phyloP scores from a whole-genome alignment of 2,888 invertebrate species.

The Lutraria lutraria region DNA sequence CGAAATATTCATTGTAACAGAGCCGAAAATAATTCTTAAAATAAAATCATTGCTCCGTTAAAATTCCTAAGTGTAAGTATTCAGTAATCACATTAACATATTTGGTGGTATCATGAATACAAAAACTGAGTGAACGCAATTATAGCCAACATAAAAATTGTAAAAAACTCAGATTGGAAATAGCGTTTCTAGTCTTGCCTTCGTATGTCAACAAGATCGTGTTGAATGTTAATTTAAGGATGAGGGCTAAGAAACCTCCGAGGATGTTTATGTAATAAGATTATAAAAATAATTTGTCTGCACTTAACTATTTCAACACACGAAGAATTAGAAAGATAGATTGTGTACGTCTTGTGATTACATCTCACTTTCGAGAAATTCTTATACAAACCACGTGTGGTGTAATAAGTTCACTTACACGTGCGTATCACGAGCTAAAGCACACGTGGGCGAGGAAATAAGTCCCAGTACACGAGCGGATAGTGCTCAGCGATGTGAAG shows the following conservation, averaged over 20 bases:
- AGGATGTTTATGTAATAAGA: constrained; percentile 67
- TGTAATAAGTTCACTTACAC: neutral
- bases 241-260: constrained; percentile 33
- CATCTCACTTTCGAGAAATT: constrained; percentile 31
- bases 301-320: constrained; percentile 61
- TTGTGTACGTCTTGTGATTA: constrained; percentile 57
- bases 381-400: constrained; percentile 21
- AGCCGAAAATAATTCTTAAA: no score
- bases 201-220: constrained; percentile 34
- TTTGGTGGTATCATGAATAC: no score
- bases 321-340: constrained; percentile 44
- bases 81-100: no score
- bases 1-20: no score
- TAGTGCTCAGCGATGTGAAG: no score
- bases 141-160: no score
- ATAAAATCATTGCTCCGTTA: no score
- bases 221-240: constrained; percentile 40
- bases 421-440: neutral
- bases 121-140: no score
- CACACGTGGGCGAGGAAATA: neutral
- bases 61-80: no score
- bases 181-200: constrained; percentile 20
- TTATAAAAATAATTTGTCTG: constrained; percentile 67
- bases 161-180: neutral
- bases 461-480: neutral